Conservation (phyloP, 2,113 vertebrate genomes). For the Odobenus rosmarus region DNA sequence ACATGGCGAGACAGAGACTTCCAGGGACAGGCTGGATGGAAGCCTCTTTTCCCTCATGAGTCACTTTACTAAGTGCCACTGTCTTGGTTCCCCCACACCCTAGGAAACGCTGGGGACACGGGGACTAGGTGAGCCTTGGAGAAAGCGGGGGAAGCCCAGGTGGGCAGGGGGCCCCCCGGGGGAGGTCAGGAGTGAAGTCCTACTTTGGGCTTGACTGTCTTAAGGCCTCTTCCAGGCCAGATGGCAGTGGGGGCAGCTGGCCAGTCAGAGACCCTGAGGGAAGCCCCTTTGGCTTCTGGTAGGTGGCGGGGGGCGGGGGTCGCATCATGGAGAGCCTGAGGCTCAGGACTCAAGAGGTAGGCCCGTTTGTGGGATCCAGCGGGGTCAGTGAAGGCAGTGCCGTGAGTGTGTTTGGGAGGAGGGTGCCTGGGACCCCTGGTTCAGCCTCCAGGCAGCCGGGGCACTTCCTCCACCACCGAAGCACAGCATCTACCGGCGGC, state of each 20-base stretch:
- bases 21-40: background rate
- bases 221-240: background rate
- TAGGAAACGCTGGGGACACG: background rate
- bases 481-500: slow-evolving; percentile 73
- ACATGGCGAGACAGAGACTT: background rate
- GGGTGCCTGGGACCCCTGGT: background rate
- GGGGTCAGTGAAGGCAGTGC: background rate
- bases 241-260: background rate
- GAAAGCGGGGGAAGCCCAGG: background rate
- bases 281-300: background rate
- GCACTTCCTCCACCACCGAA: background rate
- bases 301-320: too few species aligned
- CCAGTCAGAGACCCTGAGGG: background rate
- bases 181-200: background rate
- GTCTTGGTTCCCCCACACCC: background rate
- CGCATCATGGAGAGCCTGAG: background rate
- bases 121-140: background rate
- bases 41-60: background rate
- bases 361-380: background rate
- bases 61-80: background rate
- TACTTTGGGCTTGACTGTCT: background rate
- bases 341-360: background rate
- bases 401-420: background rate
- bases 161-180: background rate
- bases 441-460: background rate